Evolutionary conservation across 2,888 invertebrate genomes (phyloP), one percentile per base, ranked within the genome.

Genomic region (Altica lythri): DNA sequence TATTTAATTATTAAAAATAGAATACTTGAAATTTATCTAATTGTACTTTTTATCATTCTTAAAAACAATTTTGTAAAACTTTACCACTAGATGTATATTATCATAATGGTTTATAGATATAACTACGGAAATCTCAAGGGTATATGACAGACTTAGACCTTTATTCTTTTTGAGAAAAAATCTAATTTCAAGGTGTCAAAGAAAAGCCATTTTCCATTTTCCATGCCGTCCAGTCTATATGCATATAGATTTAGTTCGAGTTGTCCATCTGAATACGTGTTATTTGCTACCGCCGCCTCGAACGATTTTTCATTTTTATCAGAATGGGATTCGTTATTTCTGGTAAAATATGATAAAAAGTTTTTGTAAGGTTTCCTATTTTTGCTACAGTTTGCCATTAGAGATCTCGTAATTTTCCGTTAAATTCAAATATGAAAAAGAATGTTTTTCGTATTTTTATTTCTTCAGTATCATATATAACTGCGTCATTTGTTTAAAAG

Each of bases 181-280:
- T 77, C 76, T 77, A 77, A 77, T 77, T 77, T 76, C 74, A 72
- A 76, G 76, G 76, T 76, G 76, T 77, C 77, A 76, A 76, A 77
- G 77, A 76, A 77, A 76, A 77, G 76, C 76, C 76, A 76, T 77
- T 76, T 76, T 74, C 76, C 75, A 75, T 75, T 75, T 75, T 74
- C 72, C 70, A 64, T 67, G 66, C 68, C 70, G 72, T 69, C 72
- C 71, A 70, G 69, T 72, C 71, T 70, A 70, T 72, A 71, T 73
- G 72, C 72, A 73, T 72, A 72, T 66, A 72, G 71, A 73, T 71
- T 69, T 69, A 57, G 42, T 64, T 70, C 63, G 63, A 72, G 72
- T 72, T 70, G 72, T 70, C 73, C 72, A 73, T 71, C 66, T 66
- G 70, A 71, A 71, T 72, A 71, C 70, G 71, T 66, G 64, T 55